A percentile compares a stretch with the other conserved stretches of the same genome.
Evolutionary conservation across 2,888 invertebrate genomes (phyloP).

Genomic region (Tenthredo scrophulariae): DNA sequence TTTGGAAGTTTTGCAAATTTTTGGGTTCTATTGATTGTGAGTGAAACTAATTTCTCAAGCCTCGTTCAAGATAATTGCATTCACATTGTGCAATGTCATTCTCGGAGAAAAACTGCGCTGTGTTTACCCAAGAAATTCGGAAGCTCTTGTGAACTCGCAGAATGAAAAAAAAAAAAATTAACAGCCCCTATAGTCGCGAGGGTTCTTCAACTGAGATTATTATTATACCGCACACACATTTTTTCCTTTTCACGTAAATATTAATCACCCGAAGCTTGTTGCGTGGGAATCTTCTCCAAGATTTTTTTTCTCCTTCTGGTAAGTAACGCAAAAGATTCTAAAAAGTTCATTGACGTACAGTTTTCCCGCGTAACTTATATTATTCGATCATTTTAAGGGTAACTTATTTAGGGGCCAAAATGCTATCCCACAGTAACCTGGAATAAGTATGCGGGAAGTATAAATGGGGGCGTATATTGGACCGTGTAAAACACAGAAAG

Average conservation of each 20-base stretch:
- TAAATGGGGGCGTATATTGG: conserved; percentile 32
- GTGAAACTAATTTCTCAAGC: not conserved
- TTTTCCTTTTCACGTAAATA: not conserved
- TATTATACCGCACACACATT: not conserved
- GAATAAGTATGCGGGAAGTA: conserved; percentile 24
- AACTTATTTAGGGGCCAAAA: not conserved
- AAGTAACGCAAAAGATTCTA: not conserved
- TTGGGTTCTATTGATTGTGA: not conserved
- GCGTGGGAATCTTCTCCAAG: not conserved
- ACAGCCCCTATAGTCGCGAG: not conserved
- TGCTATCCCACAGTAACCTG: conserved; percentile 29
- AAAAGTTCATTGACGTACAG: not conserved
- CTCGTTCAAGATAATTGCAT: conserved; percentile 34
- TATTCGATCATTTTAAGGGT: not conserved
- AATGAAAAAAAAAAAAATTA: not conserved
- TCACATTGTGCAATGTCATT: conserved; percentile 26
- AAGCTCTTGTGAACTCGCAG: conserved; percentile 17
- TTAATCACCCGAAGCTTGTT: conserved; percentile 22
- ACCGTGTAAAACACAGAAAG: conserved; percentile 52
- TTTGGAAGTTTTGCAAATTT: not conserved
- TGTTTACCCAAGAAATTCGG: conserved; percentile 36
- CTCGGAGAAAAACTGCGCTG: not conserved
- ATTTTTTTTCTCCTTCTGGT: not conserved
- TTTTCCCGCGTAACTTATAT: not conserved
- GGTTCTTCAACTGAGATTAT: not conserved